phyloP scores from a whole-genome alignment of 2,888 invertebrate genomes.

The Meteorus colon region DNA sequence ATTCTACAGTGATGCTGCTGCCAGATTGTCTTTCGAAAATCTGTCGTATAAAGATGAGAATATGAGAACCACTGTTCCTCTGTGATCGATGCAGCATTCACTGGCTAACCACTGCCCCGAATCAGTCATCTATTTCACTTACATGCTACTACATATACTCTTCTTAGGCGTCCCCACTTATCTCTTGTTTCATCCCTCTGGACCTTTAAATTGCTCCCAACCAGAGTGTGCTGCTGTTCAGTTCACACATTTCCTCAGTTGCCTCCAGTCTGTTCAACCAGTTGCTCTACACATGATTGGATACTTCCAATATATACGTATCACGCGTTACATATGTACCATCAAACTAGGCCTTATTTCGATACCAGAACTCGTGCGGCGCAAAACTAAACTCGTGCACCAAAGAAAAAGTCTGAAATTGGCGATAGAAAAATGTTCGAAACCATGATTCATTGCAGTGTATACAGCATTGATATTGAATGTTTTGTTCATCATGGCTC shows the following conservation, averaged over 20 bases:
- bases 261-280: constrained; percentile 47
- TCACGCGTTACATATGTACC: constrained; percentile 22
- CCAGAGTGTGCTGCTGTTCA: constrained; percentile 29
- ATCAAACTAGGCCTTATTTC: neutral
- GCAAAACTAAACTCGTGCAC: neutral
- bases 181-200: constrained; percentile 36
- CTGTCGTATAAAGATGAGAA: constrained; percentile 7
- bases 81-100: constrained; percentile 45
- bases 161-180: constrained; percentile 32
- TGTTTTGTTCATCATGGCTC: constrained; percentile 57
- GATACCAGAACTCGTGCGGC: neutral
- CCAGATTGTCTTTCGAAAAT: neutral
- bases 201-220: constrained; percentile 29
- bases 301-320: neutral
- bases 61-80: constrained; percentile 55
- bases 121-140: constrained; percentile 42
- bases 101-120: constrained; percentile 10
- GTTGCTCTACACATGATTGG: constrained; percentile 39
- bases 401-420: neutral
- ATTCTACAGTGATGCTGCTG: neutral
- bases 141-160: constrained; percentile 28
- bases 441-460: constrained; percentile 1
- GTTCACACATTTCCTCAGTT: constrained; percentile 46
- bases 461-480: constrained; percentile 6
- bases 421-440: neutral